Evolutionary conservation across 2,113 vertebrate genomes (phyloP), one percentile per base, ranked within the genome.

Genomic region (Melanocharis versteri): DNA sequence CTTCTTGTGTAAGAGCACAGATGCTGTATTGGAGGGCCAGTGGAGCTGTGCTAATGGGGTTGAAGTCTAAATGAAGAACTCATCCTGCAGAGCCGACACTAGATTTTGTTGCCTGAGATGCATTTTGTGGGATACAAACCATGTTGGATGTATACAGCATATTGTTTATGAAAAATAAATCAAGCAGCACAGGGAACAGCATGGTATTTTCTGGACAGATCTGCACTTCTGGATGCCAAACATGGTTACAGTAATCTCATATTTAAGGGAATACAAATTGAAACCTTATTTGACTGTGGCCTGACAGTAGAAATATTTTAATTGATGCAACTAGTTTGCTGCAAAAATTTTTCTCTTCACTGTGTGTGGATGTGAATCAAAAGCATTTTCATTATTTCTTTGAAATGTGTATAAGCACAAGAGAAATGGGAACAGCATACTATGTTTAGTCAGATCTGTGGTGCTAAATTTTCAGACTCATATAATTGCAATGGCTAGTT

Each of bases 121-220:
- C 40, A 61, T 92, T 92, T 51, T 53, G 45, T 85, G 77, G 78
- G 85, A 72, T 87, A 82, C 57, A 89, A 72, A 85, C 61, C 37
- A 45, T 16, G 51, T 26, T 94, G 72, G 72, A 57, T 78, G 22
- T 60, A 44, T 75, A n/a, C 53, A 61, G 31, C 60, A 48, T 76
- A 87, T 83, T 56, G 73, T 79, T 61, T 93, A 28, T 87, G 72
- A 89, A 93, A 94, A 93, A 84, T 71, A 89, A 93, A 82, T 84
- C 26, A 79, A 82, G 70, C 91, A 92, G 51, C 1, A 0, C 82
- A 17, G 37, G 77, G 9, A 94, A 84, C 91, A 94, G 87, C 70
- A 11, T 91, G 87, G 53, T 87, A n/a, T 85, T 90, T 95, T 96
- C 53, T 87, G 81, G 84, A 89, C 37, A 82, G 65, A 84, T 84